phyloP scores from a whole-genome alignment of 1,140 invertebrate species.

The Bombyx mori region ASM3026992v2 NC_085125.1:8568001-8568500 shows the following conservation, averaged over 20 bases:
- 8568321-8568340: slow-evolving; percentile 66
- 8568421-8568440: slow-evolving; percentile 45
- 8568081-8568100: too few relatives aligned
- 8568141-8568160: too few relatives aligned
- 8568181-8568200: too few relatives aligned
- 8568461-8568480: slow-evolving; percentile 49
- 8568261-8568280: background rate
- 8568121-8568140: too few relatives aligned
- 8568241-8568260: too few relatives aligned
- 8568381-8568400: slow-evolving; percentile 51
- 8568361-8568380: slow-evolving; percentile 53
- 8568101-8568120: too few relatives aligned
- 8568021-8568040: too few relatives aligned
- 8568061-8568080: too few relatives aligned
- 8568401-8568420: slow-evolving; percentile 42
- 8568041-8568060: too few relatives aligned
- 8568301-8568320: slow-evolving; percentile 41
- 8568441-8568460: slow-evolving; percentile 47
- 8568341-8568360: slow-evolving; percentile 55
- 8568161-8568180: too few relatives aligned
- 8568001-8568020: too few relatives aligned
- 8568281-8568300: background rate
- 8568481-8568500: slow-evolving; percentile 37
- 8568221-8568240: background rate
- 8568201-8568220: too few relatives aligned